Conservation (phyloP, 2,888 invertebrate species). For the Mayetiola destructor region DNA sequence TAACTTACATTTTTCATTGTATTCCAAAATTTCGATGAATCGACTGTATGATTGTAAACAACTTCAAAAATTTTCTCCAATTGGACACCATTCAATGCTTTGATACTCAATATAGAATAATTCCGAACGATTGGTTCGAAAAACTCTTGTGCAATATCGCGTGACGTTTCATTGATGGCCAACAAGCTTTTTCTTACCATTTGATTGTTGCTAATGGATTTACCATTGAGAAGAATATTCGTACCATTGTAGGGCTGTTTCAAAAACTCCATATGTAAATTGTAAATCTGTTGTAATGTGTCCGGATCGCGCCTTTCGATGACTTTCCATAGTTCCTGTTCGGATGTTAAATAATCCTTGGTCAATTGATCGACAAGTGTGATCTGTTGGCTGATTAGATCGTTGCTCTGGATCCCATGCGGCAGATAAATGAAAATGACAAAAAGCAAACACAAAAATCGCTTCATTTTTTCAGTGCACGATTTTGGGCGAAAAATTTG, state of each 20-base stretch:
- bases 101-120: background rate
- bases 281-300: conserved; percentile 4
- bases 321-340: background rate
- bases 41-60: background rate
- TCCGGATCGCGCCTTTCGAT: background rate
- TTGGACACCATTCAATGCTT: background rate
- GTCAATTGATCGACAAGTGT: background rate
- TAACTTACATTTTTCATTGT: background rate
- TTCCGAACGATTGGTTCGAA: background rate
- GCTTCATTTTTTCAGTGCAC: no score
- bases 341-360: background rate
- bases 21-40: conserved; percentile 5
- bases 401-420: background rate
- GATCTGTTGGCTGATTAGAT: background rate
- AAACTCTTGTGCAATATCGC: conserved; percentile 1
- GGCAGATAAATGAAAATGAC: background rate
- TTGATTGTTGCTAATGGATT: background rate
- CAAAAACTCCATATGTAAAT: background rate
- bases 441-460: background rate
- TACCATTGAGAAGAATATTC: background rate
- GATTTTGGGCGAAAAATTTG: background rate
- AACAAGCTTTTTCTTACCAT: background rate
- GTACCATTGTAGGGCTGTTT: background rate
- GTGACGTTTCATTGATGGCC: background rate
- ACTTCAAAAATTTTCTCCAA: background rate